Evolutionary conservation across 2,888 invertebrate species (phyloP), one percentile per base, ranked within the genome.

Genomic region (Baccha elongata): DNA sequence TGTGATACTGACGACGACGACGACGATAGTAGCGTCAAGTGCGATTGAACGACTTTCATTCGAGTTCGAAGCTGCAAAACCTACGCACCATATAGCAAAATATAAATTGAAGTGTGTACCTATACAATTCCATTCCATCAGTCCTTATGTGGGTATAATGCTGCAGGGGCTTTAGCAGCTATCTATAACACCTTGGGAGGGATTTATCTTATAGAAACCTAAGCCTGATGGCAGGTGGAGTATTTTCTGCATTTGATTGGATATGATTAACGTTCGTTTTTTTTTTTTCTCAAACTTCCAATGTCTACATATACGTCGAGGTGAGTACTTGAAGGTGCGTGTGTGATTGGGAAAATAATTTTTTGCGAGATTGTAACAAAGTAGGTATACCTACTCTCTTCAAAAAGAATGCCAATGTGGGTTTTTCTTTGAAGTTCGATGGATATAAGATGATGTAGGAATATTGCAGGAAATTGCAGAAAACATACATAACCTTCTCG

Each of bases 71-170:
- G 35, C 21, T 15, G 8, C 5, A 11, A 60, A 52, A 48, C 79
- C 74, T 74, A 80, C 79, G 79, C 79, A 80, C 53, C 79, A 80
- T 46, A 29, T 53, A 53, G 68, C 53, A 26, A 62, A 21, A 76
- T 73, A 73, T 73, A 79, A 73, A 80, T 74, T 80, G 62, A 68
- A 80, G 53, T 80, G 48, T n/a, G n/a, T n/a, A n/a, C n/a, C n/a
- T n/a, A n/a, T 42, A 55, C 44, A 40, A 73, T 64, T 19, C 55
- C 55, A 55, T 68, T 40, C 68, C 48, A 15, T 68, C 60, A 62
- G 67, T 74, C 48, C 68, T 26, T 80, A 68, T 74, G 79, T 80
- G 74, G 79, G 68, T 55, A 80, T 74, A 55, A 44, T 42, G 19
- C 29, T 29, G 8, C n/a, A 2, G 42, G 17, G 60, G 7, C 55